A percentile compares a stretch with the other conserved stretches of the same genome.
Conservation (phyloP, 2,888 invertebrate species). For the Ichneumon xanthorius region DNA sequence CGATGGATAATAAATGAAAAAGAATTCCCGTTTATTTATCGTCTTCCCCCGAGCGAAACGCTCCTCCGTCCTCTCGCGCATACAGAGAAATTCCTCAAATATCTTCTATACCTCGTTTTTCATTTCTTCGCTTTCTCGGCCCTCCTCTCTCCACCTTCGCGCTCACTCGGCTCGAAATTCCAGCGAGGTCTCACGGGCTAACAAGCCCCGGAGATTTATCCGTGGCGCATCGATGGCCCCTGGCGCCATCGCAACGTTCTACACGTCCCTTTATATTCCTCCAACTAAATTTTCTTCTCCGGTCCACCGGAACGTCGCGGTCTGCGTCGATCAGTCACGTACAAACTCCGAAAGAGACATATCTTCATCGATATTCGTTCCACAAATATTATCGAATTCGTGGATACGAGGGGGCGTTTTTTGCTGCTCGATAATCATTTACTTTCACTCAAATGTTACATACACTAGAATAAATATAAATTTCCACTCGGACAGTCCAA, state of each 20-base stretch:
- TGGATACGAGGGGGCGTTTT: too few relatives aligned
- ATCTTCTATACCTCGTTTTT: slow-evolving; percentile 39
- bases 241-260: neutral
- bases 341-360: too few relatives aligned
- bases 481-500: too few relatives aligned
- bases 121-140: slow-evolving; percentile 43
- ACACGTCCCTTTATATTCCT: neutral
- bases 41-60: slow-evolving; percentile 21
- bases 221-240: slow-evolving; percentile 49
- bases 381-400: too few relatives aligned
- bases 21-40: slow-evolving; percentile 45
- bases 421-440: too few relatives aligned
- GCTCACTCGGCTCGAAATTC: slow-evolving; percentile 43
- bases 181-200: slow-evolving; percentile 29
- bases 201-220: slow-evolving; percentile 24
- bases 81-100: slow-evolving; percentile 62
- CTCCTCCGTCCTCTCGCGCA: slow-evolving; percentile 9
- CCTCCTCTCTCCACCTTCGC: slow-evolving; percentile 23
- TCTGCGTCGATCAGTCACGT: neutral
- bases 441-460: too few relatives aligned
- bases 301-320: neutral
- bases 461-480: too few relatives aligned
- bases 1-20: neutral
- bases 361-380: too few relatives aligned
- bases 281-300: neutral